Evolutionary conservation across 2,113 vertebrate genomes (phyloP), one percentile per base, ranked within the genome.

Genomic region (Hyaena hyaena): DNA sequence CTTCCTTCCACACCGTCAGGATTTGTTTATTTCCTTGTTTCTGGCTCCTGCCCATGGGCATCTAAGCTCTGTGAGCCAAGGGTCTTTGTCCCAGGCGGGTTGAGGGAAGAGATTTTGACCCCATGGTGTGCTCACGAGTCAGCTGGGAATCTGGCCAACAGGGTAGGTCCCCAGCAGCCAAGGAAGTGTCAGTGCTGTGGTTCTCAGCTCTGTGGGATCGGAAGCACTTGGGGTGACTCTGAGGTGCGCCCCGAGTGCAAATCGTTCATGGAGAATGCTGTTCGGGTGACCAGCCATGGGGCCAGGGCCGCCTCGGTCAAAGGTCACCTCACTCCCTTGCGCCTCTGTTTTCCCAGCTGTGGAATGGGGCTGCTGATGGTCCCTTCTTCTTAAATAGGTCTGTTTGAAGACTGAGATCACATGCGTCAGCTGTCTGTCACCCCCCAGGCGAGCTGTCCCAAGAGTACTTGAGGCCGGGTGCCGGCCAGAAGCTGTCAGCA

Each of bases 241-340:
- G 15, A 19, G 10, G 15, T 15, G 4, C 0, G 4, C 10, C 45
- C 0, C 0, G 11, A 14, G 45, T 85, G 73, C 16, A 48, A n/a
- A 73, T 4, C 58, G 28, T 9, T 82, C 48, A 53, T 48, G 23
- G 7, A 3, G 21, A n/a, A 24, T 65, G 43, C 10, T 4, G 10
- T 10, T 48, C 1, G 5, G 31, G 48, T 35, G 14, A 11, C 50
- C 19, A 65, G 45, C 68, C 61, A 53, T 7, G 28, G 68, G 65
- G 45, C 39, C 63, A 55, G 39, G 61, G 23, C 63, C 19, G 19
- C 45, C 88, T 79, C 1, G 0, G 3, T 65, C 31, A 65, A 80
- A 69, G 31, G 15, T 11, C 3, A 19, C 83, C 23, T 8, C 5
- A 0, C 43, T n/a, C 33, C 16, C 58, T 50, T 1, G 3, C 0